phyloP scores from a whole-genome alignment of 2,888 invertebrate genomes.

The Luperina testacea region DNA sequence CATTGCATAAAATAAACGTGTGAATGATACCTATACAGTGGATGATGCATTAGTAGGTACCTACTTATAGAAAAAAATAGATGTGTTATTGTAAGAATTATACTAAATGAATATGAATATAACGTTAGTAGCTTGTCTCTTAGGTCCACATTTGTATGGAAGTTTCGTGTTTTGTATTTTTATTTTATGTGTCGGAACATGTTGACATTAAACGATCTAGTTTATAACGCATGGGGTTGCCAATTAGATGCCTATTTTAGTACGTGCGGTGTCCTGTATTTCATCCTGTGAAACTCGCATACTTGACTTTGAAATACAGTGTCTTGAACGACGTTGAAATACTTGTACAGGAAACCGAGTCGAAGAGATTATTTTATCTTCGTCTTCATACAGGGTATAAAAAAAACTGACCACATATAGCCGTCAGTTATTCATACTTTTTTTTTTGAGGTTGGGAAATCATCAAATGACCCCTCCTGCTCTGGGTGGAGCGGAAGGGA shows the following conservation, averaged over 20 bases:
- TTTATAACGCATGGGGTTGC: conserved; percentile 50
- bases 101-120: too few relatives aligned
- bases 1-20: too few relatives aligned
- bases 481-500: too few relatives aligned
- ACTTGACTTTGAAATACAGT: conserved; percentile 7
- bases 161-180: conserved; percentile 23
- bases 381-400: too few relatives aligned
- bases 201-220: conserved; percentile 56
- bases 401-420: too few relatives aligned
- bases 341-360: background rate
- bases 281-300: conserved; percentile 17
- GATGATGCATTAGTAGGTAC: too few relatives aligned
- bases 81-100: too few relatives aligned
- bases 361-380: background rate
- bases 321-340: background rate
- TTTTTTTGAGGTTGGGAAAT: too few relatives aligned
- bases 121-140: background rate
- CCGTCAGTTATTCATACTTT: too few relatives aligned
- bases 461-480: too few relatives aligned
- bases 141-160: conserved; percentile 10
- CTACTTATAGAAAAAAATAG: too few relatives aligned
- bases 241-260: conserved; percentile 48
- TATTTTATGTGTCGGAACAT: conserved; percentile 38
- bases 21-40: too few relatives aligned
- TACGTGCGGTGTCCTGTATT: conserved; percentile 16